Conservation (phyloP, 64 coral and sea anemone genomes). For the Cladopsammia gracilis region DNA sequence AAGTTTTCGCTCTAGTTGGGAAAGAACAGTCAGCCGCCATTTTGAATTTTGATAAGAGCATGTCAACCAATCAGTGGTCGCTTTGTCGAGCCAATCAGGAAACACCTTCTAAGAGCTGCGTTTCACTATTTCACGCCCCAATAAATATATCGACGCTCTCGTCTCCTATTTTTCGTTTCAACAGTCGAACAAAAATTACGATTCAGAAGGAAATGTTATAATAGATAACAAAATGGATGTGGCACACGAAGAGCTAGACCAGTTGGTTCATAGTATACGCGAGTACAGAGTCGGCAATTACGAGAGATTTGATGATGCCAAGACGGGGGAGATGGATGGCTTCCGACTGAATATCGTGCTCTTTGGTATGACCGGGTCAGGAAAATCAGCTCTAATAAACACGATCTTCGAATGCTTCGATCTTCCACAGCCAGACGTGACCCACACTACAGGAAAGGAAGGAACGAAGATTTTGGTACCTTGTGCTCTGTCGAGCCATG, state of each 20-base stretch:
- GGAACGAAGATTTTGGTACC: constrained; percentile 62
- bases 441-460: constrained; percentile 67
- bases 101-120: too few relatives aligned
- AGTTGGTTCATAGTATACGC: background rate
- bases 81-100: too few relatives aligned
- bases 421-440: background rate
- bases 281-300: background rate
- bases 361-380: constrained; percentile 81
- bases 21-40: too few relatives aligned
- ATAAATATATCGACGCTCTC: background rate
- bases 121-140: background rate
- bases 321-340: constrained; percentile 73
- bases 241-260: background rate
- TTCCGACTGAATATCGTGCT: constrained; percentile 61
- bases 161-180: too few relatives aligned
- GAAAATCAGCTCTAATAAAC: constrained; percentile 87
- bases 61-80: too few relatives aligned
- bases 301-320: constrained; percentile 53
- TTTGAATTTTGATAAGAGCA: too few relatives aligned
- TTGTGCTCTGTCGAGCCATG: constrained; percentile 29
- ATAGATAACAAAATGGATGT: background rate
- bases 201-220: background rate
- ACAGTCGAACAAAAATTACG: too few relatives aligned
- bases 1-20: too few relatives aligned
- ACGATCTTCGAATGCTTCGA: constrained; percentile 71